These are phyloP conservation scores for Cygnus olor DNA, from an alignment of 2,797 vertebrate genomes.

Conservation along the genomic window DNA sequence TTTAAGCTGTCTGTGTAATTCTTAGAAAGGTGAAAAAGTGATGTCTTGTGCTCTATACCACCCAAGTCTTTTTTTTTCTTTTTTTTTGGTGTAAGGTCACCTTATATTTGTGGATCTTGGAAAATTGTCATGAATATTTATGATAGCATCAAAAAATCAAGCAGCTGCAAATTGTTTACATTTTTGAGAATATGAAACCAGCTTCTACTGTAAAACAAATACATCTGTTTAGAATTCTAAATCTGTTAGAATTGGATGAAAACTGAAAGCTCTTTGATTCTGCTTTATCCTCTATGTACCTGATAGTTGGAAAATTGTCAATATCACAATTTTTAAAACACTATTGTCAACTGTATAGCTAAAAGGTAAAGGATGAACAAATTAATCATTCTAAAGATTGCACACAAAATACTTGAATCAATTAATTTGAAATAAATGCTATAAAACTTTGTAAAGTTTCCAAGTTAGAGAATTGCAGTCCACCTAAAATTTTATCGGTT, in stretches of 20 bases:
- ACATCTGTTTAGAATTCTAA: not conserved
- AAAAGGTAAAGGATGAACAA: constrained; percentile 36
- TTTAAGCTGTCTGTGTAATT: constrained; percentile 40
- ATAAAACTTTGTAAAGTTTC: constrained; percentile 28
- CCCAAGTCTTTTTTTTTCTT: not conserved
- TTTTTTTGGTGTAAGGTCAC: constrained; percentile 58
- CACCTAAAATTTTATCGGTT: not conserved
- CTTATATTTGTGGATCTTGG: constrained; percentile 63
- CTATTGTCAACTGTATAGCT: not conserved
- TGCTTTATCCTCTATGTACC: not conserved
- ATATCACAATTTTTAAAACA: constrained; percentile 42
- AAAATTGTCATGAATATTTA: constrained; percentile 68
- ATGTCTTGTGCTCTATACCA: not conserved
- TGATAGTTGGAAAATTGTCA: constrained; percentile 36
- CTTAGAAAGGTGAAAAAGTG: constrained; percentile 35
- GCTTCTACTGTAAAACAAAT: constrained; percentile 58
- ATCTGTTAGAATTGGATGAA: constrained; percentile 28
- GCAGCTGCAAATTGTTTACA: constrained; percentile 64
- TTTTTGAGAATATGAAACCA: constrained; percentile 65
- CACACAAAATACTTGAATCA: constrained; percentile 34
- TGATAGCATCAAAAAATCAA: constrained; percentile 69
- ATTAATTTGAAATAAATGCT: constrained; percentile 34
- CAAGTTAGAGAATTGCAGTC: not conserved
- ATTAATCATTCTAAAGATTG: constrained; percentile 16
- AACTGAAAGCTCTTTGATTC: constrained; percentile 19